A percentile compares a stretch with the other conserved stretches of the same genome.
Conservation (phyloP, 2,797 vertebrate species). For the Gambelia wislizenii region DNA sequence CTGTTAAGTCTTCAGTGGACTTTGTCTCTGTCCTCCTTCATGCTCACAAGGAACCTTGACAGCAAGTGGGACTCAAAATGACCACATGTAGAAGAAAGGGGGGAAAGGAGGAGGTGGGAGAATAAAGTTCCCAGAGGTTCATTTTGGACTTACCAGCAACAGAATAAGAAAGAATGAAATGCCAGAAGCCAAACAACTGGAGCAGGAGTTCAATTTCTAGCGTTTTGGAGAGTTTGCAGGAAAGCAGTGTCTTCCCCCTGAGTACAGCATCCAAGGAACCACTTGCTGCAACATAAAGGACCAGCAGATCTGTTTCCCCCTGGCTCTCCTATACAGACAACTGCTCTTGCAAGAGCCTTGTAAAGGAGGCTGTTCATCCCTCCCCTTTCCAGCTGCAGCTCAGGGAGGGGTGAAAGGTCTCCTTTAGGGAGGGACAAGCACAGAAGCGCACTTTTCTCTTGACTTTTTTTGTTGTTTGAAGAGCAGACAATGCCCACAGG, state of each 20-base stretch:
- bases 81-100: background rate
- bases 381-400: background rate
- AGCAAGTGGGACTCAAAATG: background rate
- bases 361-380: conserved; percentile 34
- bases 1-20: no score
- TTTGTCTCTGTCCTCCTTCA: background rate
- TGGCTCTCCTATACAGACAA: fast-evolving
- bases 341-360: conserved; percentile 31
- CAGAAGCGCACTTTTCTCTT: fast-evolving
- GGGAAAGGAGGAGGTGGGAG: no score
- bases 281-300: fast-evolving
- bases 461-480: background rate
- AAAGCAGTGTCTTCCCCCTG: background rate
- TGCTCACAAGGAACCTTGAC: fast-evolving
- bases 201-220: fast-evolving
- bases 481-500: fast-evolving
- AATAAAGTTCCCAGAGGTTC: background rate
- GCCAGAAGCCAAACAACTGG: background rate
- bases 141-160: background rate
- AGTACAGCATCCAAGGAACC: background rate
- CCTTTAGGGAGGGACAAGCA: conserved; percentile 5
- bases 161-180: background rate
- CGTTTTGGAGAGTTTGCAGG: fast-evolving
- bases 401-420: conserved; percentile 28
- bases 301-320: background rate